phyloP scores from a whole-genome alignment of 2,797 vertebrate species.

The Heterohyrax brucei region DNA sequence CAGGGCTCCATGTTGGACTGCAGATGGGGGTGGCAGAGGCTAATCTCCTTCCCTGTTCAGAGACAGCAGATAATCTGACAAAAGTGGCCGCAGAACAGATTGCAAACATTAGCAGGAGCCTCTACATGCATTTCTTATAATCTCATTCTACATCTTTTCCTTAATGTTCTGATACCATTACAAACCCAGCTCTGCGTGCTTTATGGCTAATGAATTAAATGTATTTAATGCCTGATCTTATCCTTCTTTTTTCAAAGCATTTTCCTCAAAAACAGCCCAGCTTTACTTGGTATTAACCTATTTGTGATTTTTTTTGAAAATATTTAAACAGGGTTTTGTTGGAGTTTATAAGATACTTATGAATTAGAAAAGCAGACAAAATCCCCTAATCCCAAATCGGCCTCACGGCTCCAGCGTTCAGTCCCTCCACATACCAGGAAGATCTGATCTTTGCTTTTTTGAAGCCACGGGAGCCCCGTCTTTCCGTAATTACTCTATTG shows the following conservation, averaged over 20 bases:
- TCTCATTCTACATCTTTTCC: conserved; percentile 34
- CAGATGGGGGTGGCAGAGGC: background rate
- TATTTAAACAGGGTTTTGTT: conserved; percentile 59
- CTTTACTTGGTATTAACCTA: conserved; percentile 30
- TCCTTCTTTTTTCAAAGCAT: conserved; percentile 52
- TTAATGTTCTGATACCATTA: conserved; percentile 20
- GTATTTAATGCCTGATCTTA: conserved; percentile 38
- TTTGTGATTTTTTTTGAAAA: conserved; percentile 48
- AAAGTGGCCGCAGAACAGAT: background rate
- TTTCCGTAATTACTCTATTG: conserved; percentile 72
- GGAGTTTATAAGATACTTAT: conserved; percentile 15
- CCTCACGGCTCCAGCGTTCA: background rate
- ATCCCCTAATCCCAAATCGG: background rate
- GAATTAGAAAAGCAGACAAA: conserved; percentile 62
- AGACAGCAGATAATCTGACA: background rate
- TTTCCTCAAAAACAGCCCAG: conserved; percentile 46
- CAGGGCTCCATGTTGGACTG: background rate
- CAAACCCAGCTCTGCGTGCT: background rate
- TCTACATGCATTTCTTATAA: background rate
- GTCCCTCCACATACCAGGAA: conserved; percentile 42
- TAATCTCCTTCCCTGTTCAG: background rate
- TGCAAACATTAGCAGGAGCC: background rate
- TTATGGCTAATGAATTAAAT: conserved; percentile 56
- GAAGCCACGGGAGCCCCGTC: conserved; percentile 61
- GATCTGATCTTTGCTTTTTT: conserved; percentile 21